Evolutionary conservation across 2,797 vertebrate genomes (phyloP), one percentile per base, ranked within the genome.

Genomic region (Craterocephalus amniculus): DNA sequence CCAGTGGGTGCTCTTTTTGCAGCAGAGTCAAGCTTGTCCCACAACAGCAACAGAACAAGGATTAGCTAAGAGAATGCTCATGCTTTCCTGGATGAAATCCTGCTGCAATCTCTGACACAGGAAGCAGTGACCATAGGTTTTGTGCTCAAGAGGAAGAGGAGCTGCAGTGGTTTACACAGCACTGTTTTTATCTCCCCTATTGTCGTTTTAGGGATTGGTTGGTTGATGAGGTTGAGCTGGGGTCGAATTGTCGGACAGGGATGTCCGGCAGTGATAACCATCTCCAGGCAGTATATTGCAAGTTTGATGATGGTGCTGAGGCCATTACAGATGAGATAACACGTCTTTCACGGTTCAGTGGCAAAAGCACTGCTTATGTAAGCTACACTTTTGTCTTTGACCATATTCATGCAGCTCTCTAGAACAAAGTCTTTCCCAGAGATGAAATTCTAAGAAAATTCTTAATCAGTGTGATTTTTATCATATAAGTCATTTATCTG

Each of bases 11-110:
- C 35, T 76, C 35, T 62, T 62, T 83, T 70, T 74, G 55, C 62
- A 71, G 51, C 66, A 78, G 40, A 74, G 66, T 67, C 83, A 74
- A 63, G 55, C 82, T 79, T 57, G 52, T 83, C 78, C 69, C 66
- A 83, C 71, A 76, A 83, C 83, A 60, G 86, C 85, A 73, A 84
- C 85, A 89, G 83, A 84, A 80, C 32, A 27, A 70, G 85, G 88
- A 91, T 92, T 90, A 91, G 72, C 70, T 70, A 76, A 82, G 71
- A 90, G 83, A 90, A 90, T 77, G 80, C 80, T 91, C 80, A 83
- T 91, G 89, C 84, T 93, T 91, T 92, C 88, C 88, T 88, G 89
- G 88, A 91, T 88, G 38, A 88, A 88, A 92, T 91, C 90, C 84
- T 81, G 78, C 70, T 84, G 52, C 85, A 80, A 78, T 88, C 84